Conservation (phyloP, 2,113 vertebrate genomes). For the Holacanthus passer region DNA sequence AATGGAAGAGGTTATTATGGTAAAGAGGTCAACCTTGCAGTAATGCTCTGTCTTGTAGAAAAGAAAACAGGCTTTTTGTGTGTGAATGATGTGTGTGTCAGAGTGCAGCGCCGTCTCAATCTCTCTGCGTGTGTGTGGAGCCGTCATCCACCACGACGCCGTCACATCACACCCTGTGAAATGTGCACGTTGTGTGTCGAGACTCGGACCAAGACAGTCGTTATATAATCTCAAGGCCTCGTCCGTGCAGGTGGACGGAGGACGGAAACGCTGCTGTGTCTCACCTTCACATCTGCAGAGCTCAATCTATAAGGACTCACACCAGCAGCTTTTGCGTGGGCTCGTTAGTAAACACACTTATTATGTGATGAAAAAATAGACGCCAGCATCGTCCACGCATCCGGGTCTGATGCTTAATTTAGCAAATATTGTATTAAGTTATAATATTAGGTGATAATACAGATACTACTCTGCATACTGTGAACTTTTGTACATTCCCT, state of each 20-base stretch:
- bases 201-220: not conserved
- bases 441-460: not conserved
- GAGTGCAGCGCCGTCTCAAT: not conserved
- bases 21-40: slow-evolving; percentile 73
- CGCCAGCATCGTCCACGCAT: not conserved
- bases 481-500: too few species aligned
- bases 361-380: not conserved
- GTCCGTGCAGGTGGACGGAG: not conserved
- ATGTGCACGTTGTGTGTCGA: slow-evolving; percentile 1
- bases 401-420: slow-evolving; percentile 8
- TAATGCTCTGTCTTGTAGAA: slow-evolving; percentile 59
- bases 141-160: not conserved
- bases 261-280: not conserved
- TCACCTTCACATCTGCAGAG: not conserved
- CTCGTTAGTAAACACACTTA: not conserved
- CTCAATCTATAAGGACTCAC: not conserved
- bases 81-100: slow-evolving; percentile 35
- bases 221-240: slow-evolving; percentile 20
- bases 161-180: not conserved
- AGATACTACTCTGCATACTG: too few species aligned
- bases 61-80: slow-evolving; percentile 52
- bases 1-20: slow-evolving; percentile 52
- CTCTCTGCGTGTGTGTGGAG: not conserved
- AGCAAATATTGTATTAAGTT: slow-evolving; percentile 5
- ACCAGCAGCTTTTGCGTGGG: not conserved